Base-by-base conservation (phyloP, 2,888 invertebrate species). In the Trissoscelio sp. region DNA sequence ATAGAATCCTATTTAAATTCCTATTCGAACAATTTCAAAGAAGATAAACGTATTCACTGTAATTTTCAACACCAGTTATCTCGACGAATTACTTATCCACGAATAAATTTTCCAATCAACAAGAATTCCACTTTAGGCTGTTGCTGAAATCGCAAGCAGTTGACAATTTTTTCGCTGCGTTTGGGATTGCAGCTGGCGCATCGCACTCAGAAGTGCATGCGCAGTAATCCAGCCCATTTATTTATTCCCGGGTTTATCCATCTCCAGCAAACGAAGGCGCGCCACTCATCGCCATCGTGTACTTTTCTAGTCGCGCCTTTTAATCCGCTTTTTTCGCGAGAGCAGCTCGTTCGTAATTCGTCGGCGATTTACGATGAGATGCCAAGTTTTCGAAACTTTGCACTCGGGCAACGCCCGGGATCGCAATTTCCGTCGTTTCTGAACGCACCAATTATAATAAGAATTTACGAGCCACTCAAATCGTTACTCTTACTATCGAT, bases 401-500 rank as follows among this genome's bases (percentile, higher is more conserved):
- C 70, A 70, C 74, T 75, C 60, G 39, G 48, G 39, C 79, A 58
- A 46, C 66, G 55, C 72, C 70, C 77, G 69, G 73, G 81, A 86
- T 87, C 84, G 83, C 84, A 83, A 87, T 87, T 86, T 84, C 85
- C 84, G 67, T 79, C 73, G 78, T 82, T 62, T 28, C 6, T 84
- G 67, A 85, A 84, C 83, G 83, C 78, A 79, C 86, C 87, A 87
- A 88, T 88, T 88, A 88, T 87, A 88, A 88, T 86, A 86, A 83
- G 87, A 87, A 88, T 88, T 88, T 88, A 88, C 84, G 88, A 85
- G 73, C 81, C 70, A 69, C 82, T 79, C 79, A 48, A 83, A 66
- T 66, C 46, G 64, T 75, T 70, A 58, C 73, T 57, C 72, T 74
- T 70, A 79, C 75, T 79, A 85, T 86, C 86, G 87, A 86, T 79